Evolutionary conservation across 2,113 vertebrate species (phyloP), one percentile per base, ranked within the genome.

Genomic region (Prietella phreatophila): DNA sequence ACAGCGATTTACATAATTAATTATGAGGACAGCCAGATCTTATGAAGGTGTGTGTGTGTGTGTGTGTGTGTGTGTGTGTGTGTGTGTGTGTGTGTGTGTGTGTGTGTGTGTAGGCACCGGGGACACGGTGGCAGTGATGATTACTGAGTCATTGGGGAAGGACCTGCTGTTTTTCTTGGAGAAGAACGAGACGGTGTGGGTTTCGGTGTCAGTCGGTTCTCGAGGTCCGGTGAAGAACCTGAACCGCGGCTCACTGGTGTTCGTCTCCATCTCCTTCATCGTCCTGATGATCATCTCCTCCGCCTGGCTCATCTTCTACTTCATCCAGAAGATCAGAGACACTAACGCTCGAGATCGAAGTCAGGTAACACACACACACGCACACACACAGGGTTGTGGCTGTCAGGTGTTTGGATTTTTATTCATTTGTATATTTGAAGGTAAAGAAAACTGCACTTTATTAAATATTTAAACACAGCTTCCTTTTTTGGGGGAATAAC

Each of bases 231-330:
- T 94, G 8, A 98, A 97, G 92, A 97, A 96, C 95, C 96, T 97
- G 92, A 97, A 97, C 91, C 96, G 98, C 5, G 96, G 97, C 84
- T 99, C 98, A 11, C 94, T 99, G 86, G 97, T 99, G 92, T 99
- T 99, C 78, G 98, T 99, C 90, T 99, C 98, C 89, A 96, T 99
- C 95, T 99, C 97, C 91, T 99, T 99, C 93, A 99, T 99, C 86
- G 97, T 99, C 87, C 95, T 99, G 92, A 98, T 99, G 97, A 97
- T 99, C 87, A 98, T 99, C 94, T 99, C 97, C 47, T 98, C 98
- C 5, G 97, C 98, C 0, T 99, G 98, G 98, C 96, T 99, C 91
- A 97, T 99, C 93, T 99, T 99, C 95, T 99, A 99, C 95, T 99
- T 98, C 95, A 98, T 99, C 91, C 98, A 99, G 95, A 99, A 99